Base-by-base conservation (phyloP, 2,888 invertebrate genomes). In the Drosophila kanekoi region DNA sequence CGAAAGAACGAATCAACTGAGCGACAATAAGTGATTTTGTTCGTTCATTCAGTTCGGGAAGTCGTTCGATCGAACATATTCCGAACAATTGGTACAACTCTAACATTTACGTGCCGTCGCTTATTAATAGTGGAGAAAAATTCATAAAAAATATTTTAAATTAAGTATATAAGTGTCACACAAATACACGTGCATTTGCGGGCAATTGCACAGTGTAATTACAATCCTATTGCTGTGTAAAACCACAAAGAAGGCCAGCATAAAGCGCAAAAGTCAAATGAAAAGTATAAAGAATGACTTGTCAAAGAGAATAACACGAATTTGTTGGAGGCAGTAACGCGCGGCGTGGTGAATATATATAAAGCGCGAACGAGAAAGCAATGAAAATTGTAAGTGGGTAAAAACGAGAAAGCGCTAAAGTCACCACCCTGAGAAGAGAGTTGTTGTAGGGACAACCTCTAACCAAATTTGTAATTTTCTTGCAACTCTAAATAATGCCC, bases 321-420 rank as follows among this genome's bases (percentile, higher is more conserved):
- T 62, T 64, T 76, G 69, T 79, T 66, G 48, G 58, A 37, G 67
- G 57, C 60, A 79, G 72, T 67, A 79, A 76, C 60, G 79, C 76
- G 77, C 72, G 72, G 69, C 80, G 80, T 85, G 81, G 86, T 81
- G 81, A 83, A 76, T 78, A 71, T 59, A 76, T 77, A 61, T 76
- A 75, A 64, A 63, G 77, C 76, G 76, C 69, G 74, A 77, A 77
- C 57, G 76, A 79, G 76, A 79, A 76, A 77, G 77, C 62, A 71
- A 79, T 75, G 75, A 75, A 75, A 74, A 62, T 73, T 63, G 45
- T 47, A 79, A 76, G 79, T 79, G 79, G 48, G 76, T 47, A 71
- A 71, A 77, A 77, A 79, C 77, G 77, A 76, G 77, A 79, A 72
- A 76, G 80, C 80, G 80, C 71, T 71, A 76, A 77, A 76, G 57